phyloP scores from a whole-genome alignment of 2,888 invertebrate genomes.

The Calameuta idolon region DNA sequence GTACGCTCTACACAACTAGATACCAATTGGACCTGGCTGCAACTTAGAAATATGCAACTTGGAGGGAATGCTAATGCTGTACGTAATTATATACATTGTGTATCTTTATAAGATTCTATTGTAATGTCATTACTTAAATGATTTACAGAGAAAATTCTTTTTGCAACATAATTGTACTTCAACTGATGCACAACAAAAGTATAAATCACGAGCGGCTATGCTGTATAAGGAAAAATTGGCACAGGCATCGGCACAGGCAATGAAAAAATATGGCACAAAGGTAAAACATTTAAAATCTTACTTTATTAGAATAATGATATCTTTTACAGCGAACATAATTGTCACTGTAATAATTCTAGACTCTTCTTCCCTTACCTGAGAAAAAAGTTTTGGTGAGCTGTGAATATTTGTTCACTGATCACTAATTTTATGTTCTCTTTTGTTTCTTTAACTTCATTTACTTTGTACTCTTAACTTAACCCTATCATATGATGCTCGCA shows the following conservation, averaged over 20 bases:
- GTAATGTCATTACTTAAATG: not conserved
- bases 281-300: conserved; percentile 68
- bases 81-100: conserved; percentile 61
- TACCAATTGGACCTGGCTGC: conserved; percentile 99
- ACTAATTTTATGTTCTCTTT: conserved; percentile 15
- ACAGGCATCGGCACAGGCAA: conserved; percentile 85
- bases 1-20: conserved; percentile 98
- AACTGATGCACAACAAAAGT: conserved; percentile 96
- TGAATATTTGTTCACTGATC: conserved; percentile 38
- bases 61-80: conserved; percentile 98
- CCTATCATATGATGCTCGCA: no score
- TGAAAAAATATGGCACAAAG: conserved; percentile 89
- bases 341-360: conserved; percentile 54
- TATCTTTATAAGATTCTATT: not conserved
- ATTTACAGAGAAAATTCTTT: conserved; percentile 86
- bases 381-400: conserved; percentile 60
- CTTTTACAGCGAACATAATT: conserved; percentile 28
- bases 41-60: conserved; percentile 96
- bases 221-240: conserved; percentile 92
- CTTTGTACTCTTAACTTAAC: not conserved
- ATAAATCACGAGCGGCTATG: conserved; percentile 94
- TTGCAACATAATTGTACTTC: conserved; percentile 92
- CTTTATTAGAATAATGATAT: conserved; percentile 11
- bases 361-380: conserved; percentile 51
- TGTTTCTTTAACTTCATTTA: conserved; percentile 8